Percentiles rank a stretch among this genome's conserved stretches.
phyloP scores from a whole-genome alignment of 2,888 invertebrate genomes.

The Galeruca laticollis region DNA sequence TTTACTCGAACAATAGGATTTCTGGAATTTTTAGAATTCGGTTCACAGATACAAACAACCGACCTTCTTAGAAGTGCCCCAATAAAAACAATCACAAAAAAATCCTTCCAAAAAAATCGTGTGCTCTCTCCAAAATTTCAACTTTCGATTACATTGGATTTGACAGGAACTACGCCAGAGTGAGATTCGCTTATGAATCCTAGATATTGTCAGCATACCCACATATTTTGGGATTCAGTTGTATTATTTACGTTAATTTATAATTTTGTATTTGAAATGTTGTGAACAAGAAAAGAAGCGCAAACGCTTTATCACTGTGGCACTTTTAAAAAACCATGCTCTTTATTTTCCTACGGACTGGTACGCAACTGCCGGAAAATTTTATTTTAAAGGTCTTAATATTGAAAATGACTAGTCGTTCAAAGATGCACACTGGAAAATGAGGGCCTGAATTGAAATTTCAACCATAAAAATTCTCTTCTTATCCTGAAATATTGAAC shows the following conservation, averaged over 20 bases:
- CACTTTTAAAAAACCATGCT: conserved; percentile 24
- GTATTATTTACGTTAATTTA: neutral
- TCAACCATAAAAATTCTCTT: conserved; percentile 27
- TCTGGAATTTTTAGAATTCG: no score
- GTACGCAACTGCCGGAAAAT: conserved; percentile 29
- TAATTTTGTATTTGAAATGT: neutral
- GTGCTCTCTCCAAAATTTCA: no score
- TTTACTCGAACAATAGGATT: no score
- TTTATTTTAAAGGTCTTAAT: conserved; percentile 21
- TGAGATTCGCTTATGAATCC: no score
- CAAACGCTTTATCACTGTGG: conserved; percentile 20
- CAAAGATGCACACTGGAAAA: conserved; percentile 26
- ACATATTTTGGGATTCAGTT: neutral
- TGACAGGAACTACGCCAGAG: no score
- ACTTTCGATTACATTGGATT: no score
- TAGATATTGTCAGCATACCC: no score
- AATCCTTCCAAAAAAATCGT: no score
- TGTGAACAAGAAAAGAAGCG: neutral
- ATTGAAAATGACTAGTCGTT: conserved; percentile 17
- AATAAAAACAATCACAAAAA: no score
- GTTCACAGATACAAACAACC: no score
- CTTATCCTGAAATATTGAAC: conserved; percentile 28
- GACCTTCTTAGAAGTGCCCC: no score
- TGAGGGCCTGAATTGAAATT: conserved; percentile 20
- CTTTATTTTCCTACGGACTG: conserved; percentile 26